Evolutionary conservation across 2,797 vertebrate genomes (phyloP), one percentile per base, ranked within the genome.

Genomic region (Ctenopoma kingsleyae): DNA sequence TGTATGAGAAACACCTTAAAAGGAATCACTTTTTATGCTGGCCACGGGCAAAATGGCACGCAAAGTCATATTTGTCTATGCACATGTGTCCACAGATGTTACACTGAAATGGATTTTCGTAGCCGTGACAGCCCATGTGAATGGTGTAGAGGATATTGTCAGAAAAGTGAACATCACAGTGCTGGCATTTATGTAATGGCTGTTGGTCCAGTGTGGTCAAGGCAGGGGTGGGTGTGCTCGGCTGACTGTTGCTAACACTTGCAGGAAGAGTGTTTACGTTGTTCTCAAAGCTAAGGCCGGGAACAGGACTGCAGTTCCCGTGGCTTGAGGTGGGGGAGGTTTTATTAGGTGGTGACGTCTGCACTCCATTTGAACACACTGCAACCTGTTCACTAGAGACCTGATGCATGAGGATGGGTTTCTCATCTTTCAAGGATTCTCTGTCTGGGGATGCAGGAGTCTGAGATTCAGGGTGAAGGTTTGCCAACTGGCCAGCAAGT

Each of bases 111-210:
- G 98, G 97, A 35, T 97, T 97, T 80, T 98, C 96, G 38, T 96
- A 99, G 1, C 96, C 96, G 5, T 99, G 98, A 66, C 98, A 99
- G 11, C 98, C 98, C 98, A 99, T 99, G 83, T 99, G 98, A 81
- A 99, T 97, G 6, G 98, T 99, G 77, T 97, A 99, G 35, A 99
- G 95, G 82, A 99, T 96, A 62, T 99, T 99, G 92, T 99, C 98
- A 1, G 96, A 94, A 66, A 98, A 99, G 87, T 96, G 96, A 92
- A 98, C 96, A 81, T 98, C 95, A 93, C 98, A 99, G 91, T 99
- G 97, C 61, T 94, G 96, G 93, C 98, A 99, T 88, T 95, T 97
- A 74, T 98, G 96, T 17, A 96, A 84, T 27, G 95, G 91, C 83
- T 96, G 96, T 0, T 96, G 96, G 82, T 99, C 96, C 38, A 93